Percentiles rank a stretch among this genome's conserved stretches.
These are phyloP conservation scores for Pyrocoelia pectoralis DNA, from an alignment of 2,888 invertebrate species.

Conservation along the genomic window DNA sequence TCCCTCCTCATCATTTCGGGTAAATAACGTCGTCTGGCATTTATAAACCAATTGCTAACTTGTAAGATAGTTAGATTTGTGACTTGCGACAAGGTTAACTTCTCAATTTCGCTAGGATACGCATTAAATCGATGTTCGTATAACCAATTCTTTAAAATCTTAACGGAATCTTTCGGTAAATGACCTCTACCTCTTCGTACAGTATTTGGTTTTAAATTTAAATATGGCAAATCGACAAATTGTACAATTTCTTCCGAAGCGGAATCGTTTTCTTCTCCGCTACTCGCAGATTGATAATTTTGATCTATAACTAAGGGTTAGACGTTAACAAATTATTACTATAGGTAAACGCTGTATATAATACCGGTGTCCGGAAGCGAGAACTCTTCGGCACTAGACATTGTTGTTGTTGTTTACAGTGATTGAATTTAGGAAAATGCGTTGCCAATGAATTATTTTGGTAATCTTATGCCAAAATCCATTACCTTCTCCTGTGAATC, in stretches of 20 bases:
- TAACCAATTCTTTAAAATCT: slow-evolving; percentile 58
- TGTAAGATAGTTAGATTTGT: slow-evolving; percentile 58
- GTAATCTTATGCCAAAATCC: neutral
- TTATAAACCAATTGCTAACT: slow-evolving; percentile 60
- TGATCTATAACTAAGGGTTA: slow-evolving; percentile 21
- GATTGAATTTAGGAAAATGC: neutral
- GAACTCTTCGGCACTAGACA: slow-evolving; percentile 25
- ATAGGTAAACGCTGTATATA: too few species aligned
- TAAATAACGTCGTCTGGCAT: slow-evolving; percentile 55
- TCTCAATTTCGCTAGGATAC: slow-evolving; percentile 59
- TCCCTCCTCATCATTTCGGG: slow-evolving; percentile 60
- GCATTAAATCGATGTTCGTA: slow-evolving; percentile 60
- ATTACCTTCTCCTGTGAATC: neutral
- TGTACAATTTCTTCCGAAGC: slow-evolving; percentile 44
- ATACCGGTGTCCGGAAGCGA: slow-evolving; percentile 19
- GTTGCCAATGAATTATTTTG: neutral
- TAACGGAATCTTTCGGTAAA: slow-evolving; percentile 57
- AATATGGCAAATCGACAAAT: slow-evolving; percentile 41
- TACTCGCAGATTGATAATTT: slow-evolving; percentile 34
- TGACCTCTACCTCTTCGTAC: slow-evolving; percentile 54
- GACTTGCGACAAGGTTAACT: slow-evolving; percentile 57
- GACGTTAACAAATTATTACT: too few species aligned
- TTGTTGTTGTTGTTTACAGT: slow-evolving; percentile 12
- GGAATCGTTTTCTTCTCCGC: slow-evolving; percentile 42
- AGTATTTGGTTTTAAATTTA: slow-evolving; percentile 43